Percentiles rank a stretch among this genome's conserved stretches.
Evolutionary conservation across 2,888 invertebrate genomes (phyloP).

Genomic region (Taphrorychus bicolor): DNA sequence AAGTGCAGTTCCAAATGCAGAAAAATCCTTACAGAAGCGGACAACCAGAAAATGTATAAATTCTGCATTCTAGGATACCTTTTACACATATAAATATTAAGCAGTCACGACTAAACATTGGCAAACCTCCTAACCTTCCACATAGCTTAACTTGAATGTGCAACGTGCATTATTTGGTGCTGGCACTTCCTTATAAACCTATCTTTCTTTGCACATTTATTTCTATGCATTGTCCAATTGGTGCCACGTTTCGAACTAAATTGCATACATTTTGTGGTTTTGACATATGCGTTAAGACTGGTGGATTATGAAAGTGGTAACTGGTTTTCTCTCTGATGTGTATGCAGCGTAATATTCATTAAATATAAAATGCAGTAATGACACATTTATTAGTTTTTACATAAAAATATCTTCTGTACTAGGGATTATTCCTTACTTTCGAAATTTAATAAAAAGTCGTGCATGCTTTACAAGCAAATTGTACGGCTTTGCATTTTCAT

Average conservation of each 20-base stretch:
- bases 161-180: conserved; percentile 20
- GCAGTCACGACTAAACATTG: conserved; percentile 34
- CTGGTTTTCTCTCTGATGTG: too few relatives aligned
- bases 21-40: conserved; percentile 18
- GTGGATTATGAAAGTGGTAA: too few relatives aligned
- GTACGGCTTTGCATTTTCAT: too few relatives aligned
- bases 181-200: conserved; percentile 23
- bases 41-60: conserved; percentile 22
- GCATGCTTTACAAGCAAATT: too few relatives aligned
- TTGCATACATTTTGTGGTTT: not conserved
- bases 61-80: conserved; percentile 32
- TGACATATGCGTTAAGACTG: too few relatives aligned
- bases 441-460: too few relatives aligned
- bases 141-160: conserved; percentile 27
- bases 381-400: too few relatives aligned
- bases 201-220: not conserved
- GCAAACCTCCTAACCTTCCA: conserved; percentile 36
- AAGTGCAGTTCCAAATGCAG: conserved; percentile 10
- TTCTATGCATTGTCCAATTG: conserved; percentile 7
- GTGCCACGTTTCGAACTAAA: not conserved
- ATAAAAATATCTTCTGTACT: too few relatives aligned
- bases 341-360: too few relatives aligned
- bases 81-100: conserved; percentile 38
- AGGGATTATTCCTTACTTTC: too few relatives aligned
- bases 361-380: too few relatives aligned